phyloP scores from a whole-genome alignment of 2,113 vertebrate genomes.

The Megalops atlanticus region DNA sequence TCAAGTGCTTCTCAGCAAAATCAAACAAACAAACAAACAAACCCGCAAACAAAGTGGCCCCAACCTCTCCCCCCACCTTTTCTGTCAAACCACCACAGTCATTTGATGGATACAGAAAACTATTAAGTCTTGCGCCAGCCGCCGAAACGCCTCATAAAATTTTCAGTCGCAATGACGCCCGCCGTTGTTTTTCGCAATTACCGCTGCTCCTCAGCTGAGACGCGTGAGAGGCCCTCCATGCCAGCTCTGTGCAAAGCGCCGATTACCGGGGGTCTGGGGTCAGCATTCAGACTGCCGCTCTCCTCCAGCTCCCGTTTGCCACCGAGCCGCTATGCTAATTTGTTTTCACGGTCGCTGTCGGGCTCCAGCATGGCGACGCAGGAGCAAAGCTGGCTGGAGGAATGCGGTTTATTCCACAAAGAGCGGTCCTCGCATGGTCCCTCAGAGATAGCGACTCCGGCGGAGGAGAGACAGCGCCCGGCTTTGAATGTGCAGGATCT shows the following conservation, averaged over 20 bases:
- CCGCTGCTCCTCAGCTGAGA: constrained; percentile 28
- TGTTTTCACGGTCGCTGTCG: constrained; percentile 43
- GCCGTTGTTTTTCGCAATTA: constrained; percentile 26
- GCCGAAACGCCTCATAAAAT: constrained; percentile 3
- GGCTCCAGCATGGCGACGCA: constrained; percentile 5
- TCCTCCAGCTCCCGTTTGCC: constrained; percentile 38
- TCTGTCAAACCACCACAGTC: background rate
- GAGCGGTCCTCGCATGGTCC: background rate
- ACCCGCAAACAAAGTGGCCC: background rate
- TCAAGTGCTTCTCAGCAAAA: background rate
- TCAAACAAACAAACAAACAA: background rate
- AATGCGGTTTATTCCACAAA: background rate
- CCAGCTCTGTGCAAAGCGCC: constrained; percentile 34
- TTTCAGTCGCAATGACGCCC: constrained; percentile 12
- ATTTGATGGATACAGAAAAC: background rate
- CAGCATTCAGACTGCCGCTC: constrained; percentile 33
- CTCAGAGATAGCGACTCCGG: background rate
- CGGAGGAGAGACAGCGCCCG: background rate
- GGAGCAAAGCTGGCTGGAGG: background rate
- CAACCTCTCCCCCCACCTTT: background rate
- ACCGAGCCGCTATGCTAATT: constrained; percentile 11
- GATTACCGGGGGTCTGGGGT: constrained; percentile 46
- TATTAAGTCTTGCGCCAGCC: background rate
- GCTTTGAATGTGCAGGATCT: background rate
- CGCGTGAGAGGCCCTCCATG: constrained; percentile 35